Base-by-base conservation (phyloP, 2,113 vertebrate genomes). In the Hemicordylus capensis region DNA sequence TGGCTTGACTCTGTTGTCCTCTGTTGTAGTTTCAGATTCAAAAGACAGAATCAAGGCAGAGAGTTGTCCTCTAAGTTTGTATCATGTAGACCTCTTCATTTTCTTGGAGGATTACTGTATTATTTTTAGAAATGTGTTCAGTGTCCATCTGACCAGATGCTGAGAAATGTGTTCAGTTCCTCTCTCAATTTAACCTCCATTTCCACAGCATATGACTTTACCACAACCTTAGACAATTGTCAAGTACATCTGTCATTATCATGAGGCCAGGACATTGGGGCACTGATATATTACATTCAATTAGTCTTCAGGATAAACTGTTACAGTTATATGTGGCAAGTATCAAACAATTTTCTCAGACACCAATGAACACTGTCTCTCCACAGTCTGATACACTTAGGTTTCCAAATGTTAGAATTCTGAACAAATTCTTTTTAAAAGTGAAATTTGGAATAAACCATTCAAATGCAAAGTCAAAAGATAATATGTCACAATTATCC, bases 101-200 rank as follows among this genome's bases (percentile, higher is more conserved):
- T 95, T 85, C 83, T 42, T 64, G 69, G 76, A 58, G 76, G 87
- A 83, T 37, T 34, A 24, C 76, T 67, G 59, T 42, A 58, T 89
- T 95, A 90, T 94, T 96, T 96, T 95, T 94, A 95, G 95, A 90
- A 67, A 93, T 66, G 42, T 37, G 11, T 87, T 84, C 82, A 9
- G 64, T n/a, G n/a, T 80, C 82, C 91, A 80, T 81, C 88, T 59
- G 75, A 86, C 82, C 73, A 76, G 66, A 44, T 85, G 86, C 90
- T 86, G 92, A 70, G 14, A 51, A 90, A 74, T 2, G 4, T 80
- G 31, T 80, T 81, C 56, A 31, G 44, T 11, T 11, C 85, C 75
- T 83, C 89, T 80, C 24, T 87, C n/a, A 34, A 42, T 58, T 67
- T 75, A 89, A 77, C 81, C 24, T 44, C 24, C 63, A 6, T 88